Conservation (phyloP, 2,797 vertebrate genomes). For the Sebastes ruberrimus region DNA sequence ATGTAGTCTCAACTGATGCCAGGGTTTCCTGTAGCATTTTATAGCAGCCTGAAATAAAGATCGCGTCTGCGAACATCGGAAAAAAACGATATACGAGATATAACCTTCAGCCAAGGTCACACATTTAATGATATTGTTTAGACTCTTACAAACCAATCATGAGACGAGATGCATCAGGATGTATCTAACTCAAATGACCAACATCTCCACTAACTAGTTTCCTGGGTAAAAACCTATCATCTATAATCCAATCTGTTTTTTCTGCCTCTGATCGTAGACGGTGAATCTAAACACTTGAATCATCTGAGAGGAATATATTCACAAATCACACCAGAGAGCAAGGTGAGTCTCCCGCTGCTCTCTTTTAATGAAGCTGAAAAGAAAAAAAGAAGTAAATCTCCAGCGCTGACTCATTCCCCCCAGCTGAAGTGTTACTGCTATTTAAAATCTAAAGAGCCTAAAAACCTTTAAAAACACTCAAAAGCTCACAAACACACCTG, state of each 20-base stretch:
- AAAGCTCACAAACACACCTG: not conserved
- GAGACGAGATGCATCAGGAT: not conserved
- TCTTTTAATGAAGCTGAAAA: not conserved
- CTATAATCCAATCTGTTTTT: not conserved
- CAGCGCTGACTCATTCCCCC: not conserved
- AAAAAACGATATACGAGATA: not conserved
- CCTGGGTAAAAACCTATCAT: not conserved
- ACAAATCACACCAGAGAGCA: not conserved
- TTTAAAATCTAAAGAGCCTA: not conserved
- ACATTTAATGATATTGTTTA: not conserved
- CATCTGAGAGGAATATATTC: not conserved
- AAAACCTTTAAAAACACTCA: not conserved
- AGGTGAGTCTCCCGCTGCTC: not conserved
- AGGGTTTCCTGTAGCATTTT: not conserved
- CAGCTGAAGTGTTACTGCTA: not conserved
- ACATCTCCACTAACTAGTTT: no score
- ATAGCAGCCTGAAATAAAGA: not conserved
- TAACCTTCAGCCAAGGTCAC: not conserved
- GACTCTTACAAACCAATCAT: not conserved
- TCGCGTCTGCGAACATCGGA: not conserved
- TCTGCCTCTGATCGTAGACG: no score
- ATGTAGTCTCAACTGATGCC: no score
- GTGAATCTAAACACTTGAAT: not conserved
- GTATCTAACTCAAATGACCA: not conserved
- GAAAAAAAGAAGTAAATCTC: not conserved